Base-by-base conservation (phyloP, 2,113 vertebrate genomes). In the Benthochromis sp. region DNA sequence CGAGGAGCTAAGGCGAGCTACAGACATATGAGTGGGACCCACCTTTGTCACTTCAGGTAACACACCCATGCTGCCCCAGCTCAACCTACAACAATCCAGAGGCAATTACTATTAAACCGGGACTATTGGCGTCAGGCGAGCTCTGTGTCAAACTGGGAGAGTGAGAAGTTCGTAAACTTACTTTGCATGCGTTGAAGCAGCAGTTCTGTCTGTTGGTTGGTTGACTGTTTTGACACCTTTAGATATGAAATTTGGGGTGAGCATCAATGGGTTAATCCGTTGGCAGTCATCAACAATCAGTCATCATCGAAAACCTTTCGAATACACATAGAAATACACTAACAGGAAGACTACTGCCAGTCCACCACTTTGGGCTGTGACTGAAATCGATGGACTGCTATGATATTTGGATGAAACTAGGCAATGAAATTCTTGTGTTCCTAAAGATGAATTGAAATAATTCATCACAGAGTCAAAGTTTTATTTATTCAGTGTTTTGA, bases 11-110 rank as follows among this genome's bases (percentile, higher is more conserved):
- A 92, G 93, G 94, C 95, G 92, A 97, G 97, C 97, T 96, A 97
- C 97, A 98, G 97, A 97, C 97, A 97, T 97, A 97, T 90, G 95
- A 97, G 97, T 98, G 97, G 97, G 98, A 97, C 97, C 97, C 97
- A 91, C 97, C 98, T 99, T 98, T 97, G 97, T 99, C 98, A 97
- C 98, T 97, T 97, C 96, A 96, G 95, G 97, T 99, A 98, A 98
- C 97, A 96, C 97, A 97, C 96, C 97, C 98, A 98, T 98, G 93
- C 98, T 99, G 97, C 98, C 98, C 96, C 94, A 95, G 97, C 96
- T 93, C 81, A 88, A 88, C 93, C 87, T 90, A n/a, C 71, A 43
- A 52, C 24, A 12, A 94, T 95, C 66, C 43, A 94, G 96, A 97
- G 97, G 96, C 97, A 97, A 97, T 97, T 98, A 98, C 97, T 98